Percentiles rank a stretch among this genome's conserved stretches.
Evolutionary conservation across 35 echinoderm and acorn worm genomes (phyloP).

Genomic region (Hemicentrotus pulcherrimus): DNA sequence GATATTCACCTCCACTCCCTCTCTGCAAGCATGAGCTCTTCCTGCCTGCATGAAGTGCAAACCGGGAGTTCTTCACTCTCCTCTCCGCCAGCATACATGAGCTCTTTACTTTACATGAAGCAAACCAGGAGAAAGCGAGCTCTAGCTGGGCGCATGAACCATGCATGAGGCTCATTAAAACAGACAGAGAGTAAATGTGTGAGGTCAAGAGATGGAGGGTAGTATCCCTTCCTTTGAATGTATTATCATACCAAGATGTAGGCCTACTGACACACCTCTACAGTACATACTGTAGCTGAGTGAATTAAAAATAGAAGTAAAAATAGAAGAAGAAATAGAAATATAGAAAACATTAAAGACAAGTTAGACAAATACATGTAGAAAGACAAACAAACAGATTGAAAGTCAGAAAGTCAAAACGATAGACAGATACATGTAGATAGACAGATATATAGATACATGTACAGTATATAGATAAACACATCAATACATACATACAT

Average conservation of each 20-base stretch:
- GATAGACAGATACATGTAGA: too few species aligned
- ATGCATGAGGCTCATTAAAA: neutral
- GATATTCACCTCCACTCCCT: neutral
- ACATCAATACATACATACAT: too few species aligned
- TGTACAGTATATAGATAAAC: too few species aligned
- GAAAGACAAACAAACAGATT: too few species aligned
- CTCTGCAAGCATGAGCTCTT: neutral
- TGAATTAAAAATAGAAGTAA: neutral
- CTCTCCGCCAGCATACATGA: neutral
- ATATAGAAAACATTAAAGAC: too few species aligned
- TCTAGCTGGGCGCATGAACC: neutral
- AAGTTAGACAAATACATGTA: too few species aligned
- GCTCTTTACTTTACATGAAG: neutral
- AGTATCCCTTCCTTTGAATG: neutral
- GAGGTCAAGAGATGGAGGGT: neutral
- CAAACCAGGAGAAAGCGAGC: neutral
- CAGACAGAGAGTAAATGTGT: neutral
- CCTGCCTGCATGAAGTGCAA: neutral
- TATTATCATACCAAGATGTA: neutral
- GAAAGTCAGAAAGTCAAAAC: too few species aligned
- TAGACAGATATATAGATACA: too few species aligned
- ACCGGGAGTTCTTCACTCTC: too few species aligned
- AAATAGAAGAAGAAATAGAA: too few species aligned
- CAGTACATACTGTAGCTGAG: neutral
- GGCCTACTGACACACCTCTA: neutral